Base-by-base conservation (phyloP, 2,888 invertebrate genomes). In the Polydesmus complanatus region DNA sequence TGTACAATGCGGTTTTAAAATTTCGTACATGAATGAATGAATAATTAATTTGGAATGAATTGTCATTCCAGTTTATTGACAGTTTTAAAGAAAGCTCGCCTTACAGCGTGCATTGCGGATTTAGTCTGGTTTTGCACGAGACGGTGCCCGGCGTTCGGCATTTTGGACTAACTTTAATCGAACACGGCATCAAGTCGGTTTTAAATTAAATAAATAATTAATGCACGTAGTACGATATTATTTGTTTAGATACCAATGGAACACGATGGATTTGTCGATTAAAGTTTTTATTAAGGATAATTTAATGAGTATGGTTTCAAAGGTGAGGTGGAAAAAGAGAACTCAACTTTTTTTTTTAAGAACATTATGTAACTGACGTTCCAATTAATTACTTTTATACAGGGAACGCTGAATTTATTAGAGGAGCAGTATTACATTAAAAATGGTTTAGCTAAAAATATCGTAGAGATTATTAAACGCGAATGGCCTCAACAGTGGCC, bases 401-500 rank as follows among this genome's bases (percentile, higher is more conserved):
- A 84, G 71, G 86, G 90, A 62, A 88, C 88, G 14, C 83, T 83
- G 14, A 82, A 83, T 68, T 80, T 88, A 23, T 80, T 85, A 54
- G 81, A 82, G 64, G 83, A 83, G 66, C 77, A 78, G 55, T 81
- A 82, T 14, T 88, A 88, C 69, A 80, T 90, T 67, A 89, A 90
- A 73, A 88, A 90, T 73, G 90, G 67, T 5, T 65, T 75, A 51
- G 70, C 92, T 18, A 80, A 93, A 55, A 86, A 94, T n/a, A 83
- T 95, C 59, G 95, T 96, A 0, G 95, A 96, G 77, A 92, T 96
- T 85, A 87, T 92, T 59, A 95, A 95, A 71, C 79, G 95, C 11
- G 95, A 95, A 73, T 96, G 95, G 96, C 96, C 96, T 0, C 95
- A 95, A 71, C 89, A 94, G 66, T 96, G 95, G 95, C 88, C 91